Conservation (phyloP, 1,140 invertebrate species). For the Drosophila equinoxialis region DNA sequence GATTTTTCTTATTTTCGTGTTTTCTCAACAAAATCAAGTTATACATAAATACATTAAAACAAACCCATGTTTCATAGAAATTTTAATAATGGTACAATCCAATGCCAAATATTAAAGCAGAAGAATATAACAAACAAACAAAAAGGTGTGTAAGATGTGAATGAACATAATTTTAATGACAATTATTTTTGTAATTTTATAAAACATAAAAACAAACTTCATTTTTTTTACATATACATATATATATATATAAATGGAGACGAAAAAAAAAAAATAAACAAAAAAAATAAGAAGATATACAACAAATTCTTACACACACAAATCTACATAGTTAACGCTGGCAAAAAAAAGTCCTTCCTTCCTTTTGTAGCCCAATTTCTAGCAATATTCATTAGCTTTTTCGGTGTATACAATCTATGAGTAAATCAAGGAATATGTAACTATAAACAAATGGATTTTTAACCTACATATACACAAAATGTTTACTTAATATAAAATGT, state of each 20-base stretch:
- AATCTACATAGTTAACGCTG: slow-evolving; percentile 22
- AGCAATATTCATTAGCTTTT: slow-evolving; percentile 56
- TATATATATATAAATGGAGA: slow-evolving; percentile 37
- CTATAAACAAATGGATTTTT: slow-evolving; percentile 24
- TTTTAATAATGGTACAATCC: slow-evolving; percentile 72
- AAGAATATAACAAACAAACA: slow-evolving; percentile 22
- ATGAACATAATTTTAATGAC: slow-evolving; percentile 68
- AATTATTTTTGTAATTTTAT: slow-evolving; percentile 82
- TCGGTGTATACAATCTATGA: slow-evolving; percentile 54
- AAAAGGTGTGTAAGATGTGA: slow-evolving; percentile 32
- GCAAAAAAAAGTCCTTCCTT: slow-evolving; percentile 51
- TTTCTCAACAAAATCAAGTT: slow-evolving; percentile 16
- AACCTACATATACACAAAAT: slow-evolving; percentile 37
- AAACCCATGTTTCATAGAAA: slow-evolving; percentile 60
- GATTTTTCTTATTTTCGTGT: slow-evolving; percentile 47
- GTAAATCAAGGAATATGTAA: not conserved
- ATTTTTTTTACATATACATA: slow-evolving; percentile 55
- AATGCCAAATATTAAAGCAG: slow-evolving; percentile 65
- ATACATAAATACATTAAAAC: slow-evolving; percentile 35
- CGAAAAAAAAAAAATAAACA: slow-evolving; percentile 18
- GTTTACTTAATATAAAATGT: slow-evolving; percentile 45
- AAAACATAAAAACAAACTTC: slow-evolving; percentile 61
- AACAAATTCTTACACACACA: slow-evolving; percentile 15
- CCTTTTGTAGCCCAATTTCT: slow-evolving; percentile 28
- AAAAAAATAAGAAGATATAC: slow-evolving; percentile 27